A percentile compares a stretch with the other conserved stretches of the same genome.
These are phyloP conservation scores for Physocephala rufipes DNA, from an alignment of 2,888 invertebrate genomes.

Conservation along the genomic window DNA sequence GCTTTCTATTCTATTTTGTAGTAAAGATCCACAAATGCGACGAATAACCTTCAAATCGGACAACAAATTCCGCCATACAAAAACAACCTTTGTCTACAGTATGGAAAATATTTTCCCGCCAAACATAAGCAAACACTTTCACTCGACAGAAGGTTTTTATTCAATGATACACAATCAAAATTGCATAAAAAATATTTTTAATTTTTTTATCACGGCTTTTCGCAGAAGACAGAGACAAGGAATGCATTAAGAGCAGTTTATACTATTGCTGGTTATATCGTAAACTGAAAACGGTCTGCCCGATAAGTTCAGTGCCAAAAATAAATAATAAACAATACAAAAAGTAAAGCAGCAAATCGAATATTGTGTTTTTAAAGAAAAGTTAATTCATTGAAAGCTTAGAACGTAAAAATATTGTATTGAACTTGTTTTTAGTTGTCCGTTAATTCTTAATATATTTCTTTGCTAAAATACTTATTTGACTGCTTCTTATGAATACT, in stretches of 20 bases:
- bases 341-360: too few relatives aligned
- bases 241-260: slow-evolving; percentile 54
- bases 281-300: slow-evolving; percentile 53
- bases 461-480: not conserved
- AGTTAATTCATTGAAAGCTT: not conserved
- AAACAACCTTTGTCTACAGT: slow-evolving; percentile 59
- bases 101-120: slow-evolving; percentile 62
- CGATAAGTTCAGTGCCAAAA: not conserved
- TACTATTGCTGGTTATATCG: slow-evolving; percentile 61
- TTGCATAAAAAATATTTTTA: slow-evolving; percentile 7
- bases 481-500: slow-evolving; percentile 4
- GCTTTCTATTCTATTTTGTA: slow-evolving; percentile 37
- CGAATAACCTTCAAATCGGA: slow-evolving; percentile 58
- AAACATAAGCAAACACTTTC: slow-evolving; percentile 53
- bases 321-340: not conserved
- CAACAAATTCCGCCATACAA: slow-evolving; percentile 56
- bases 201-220: not conserved
- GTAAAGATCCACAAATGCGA: slow-evolving; percentile 60
- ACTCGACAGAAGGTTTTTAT: slow-evolving; percentile 53
- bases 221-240: slow-evolving; percentile 50
- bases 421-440: not conserved
- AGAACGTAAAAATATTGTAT: not conserved
- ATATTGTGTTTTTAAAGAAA: too few relatives aligned
- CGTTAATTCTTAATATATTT: not conserved
- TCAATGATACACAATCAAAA: slow-evolving; percentile 1